Evolutionary conservation across 2,888 invertebrate species (phyloP).

Genomic region (Drosophila meridiana): DNA sequence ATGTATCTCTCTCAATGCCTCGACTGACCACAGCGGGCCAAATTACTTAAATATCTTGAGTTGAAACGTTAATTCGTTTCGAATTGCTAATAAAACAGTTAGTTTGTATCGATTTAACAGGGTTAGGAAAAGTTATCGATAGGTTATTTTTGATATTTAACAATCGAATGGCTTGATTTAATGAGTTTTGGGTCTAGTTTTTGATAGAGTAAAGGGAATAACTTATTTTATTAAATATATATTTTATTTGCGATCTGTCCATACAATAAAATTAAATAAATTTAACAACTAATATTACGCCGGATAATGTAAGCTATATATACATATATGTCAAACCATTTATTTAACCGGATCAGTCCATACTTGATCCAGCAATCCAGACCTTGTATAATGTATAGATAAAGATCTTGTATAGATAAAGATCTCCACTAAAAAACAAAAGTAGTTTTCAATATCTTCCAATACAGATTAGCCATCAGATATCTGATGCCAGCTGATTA

Average conservation of each 20-base stretch:
- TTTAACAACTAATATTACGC: no score
- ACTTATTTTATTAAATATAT: no score
- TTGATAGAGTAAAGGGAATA: neutral
- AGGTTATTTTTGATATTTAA: accelerated
- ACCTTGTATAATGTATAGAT: no score
- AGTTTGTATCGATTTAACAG: neutral
- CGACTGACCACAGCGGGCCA: conserved; percentile 6
- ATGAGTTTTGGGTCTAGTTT: neutral
- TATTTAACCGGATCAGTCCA: no score
- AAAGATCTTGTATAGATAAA: no score
- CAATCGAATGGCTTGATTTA: neutral
- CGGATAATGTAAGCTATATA: no score
- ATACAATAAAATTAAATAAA: no score
- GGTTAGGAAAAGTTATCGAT: neutral
- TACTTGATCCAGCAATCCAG: no score
- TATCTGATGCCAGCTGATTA: neutral
- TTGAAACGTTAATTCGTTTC: conserved; percentile 3
- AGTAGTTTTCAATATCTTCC: neutral
- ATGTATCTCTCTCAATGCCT: conserved; percentile 28
- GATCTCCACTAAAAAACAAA: no score
- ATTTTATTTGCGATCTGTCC: no score
- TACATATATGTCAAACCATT: no score
- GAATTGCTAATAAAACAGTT: conserved; percentile 10
- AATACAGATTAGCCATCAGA: neutral
- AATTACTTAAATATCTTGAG: conserved; percentile 33